phyloP scores from a whole-genome alignment of 2,888 invertebrate genomes.

The Pemphredon lugubris region DNA sequence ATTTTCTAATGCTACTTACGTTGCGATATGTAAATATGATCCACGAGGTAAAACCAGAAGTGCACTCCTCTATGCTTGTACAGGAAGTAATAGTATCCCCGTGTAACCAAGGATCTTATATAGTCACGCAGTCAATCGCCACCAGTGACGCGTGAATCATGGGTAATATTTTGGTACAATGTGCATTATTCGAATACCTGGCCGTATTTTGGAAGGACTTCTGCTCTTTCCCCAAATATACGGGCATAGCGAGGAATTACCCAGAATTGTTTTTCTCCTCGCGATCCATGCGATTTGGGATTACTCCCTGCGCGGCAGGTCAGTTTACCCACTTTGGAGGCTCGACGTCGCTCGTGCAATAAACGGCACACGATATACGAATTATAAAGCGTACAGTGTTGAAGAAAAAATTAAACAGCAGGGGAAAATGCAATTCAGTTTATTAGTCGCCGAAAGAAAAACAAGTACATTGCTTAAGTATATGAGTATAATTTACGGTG shows the following conservation, averaged over 20 bases:
- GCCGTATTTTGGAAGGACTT: neutral
- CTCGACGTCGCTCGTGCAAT: too few species aligned
- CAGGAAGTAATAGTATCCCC: conserved; percentile 5
- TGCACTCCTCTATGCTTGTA: conserved; percentile 7
- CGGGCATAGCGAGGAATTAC: neutral
- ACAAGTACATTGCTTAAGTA: conserved; percentile 47
- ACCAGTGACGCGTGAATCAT: neutral
- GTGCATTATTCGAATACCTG: conserved; percentile 16
- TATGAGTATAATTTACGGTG: conserved; percentile 55
- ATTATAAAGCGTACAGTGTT: neutral
- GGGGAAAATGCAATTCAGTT: conserved; percentile 32
- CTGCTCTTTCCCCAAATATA: neutral
- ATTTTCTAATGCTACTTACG: neutral
- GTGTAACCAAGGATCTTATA: conserved; percentile 17
- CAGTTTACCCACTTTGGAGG: too few species aligned
- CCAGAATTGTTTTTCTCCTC: neutral
- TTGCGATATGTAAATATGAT: neutral
- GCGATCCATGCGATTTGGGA: too few species aligned
- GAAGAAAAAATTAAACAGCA: neutral
- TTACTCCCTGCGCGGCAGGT: too few species aligned
- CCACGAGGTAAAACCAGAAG: conserved; percentile 1
- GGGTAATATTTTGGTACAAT: neutral
- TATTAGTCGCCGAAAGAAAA: conserved; percentile 41
- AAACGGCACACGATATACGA: too few species aligned
- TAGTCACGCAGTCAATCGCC: conserved; percentile 10